Evolutionary conservation across 2,797 vertebrate genomes (phyloP), one percentile per base, ranked within the genome.

Genomic region (Phoxinus dragarum): DNA sequence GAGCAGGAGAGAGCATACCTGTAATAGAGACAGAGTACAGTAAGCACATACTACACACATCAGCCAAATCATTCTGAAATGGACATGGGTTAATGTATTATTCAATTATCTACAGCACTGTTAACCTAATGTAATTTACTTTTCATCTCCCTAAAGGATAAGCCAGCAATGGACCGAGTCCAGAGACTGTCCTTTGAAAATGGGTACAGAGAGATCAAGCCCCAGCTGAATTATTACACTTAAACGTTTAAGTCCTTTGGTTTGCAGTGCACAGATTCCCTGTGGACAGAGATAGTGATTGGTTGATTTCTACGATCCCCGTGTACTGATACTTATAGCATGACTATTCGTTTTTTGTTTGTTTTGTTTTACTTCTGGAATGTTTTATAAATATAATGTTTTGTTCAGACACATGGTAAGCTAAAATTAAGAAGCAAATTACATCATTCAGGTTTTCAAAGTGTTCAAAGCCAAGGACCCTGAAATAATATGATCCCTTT

Each of bases 1-100:
- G 23, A 79, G 86, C 17, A 40, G 84, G 49, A 86, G 84, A 90
- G 36, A 90, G 81, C 40, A 89, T 31, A 59, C 90, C 90, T 92
- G 81, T 14, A 80, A 64, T 23, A 80, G 9, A 81, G 3, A 36
- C 14, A 27, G 16, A 80, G 9, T 59, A 64, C 17, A 34, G 54
- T 61, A 42, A 82, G 44, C 38, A 73, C 11, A 36, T 36, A 71
- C 9, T 61, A 23, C 23, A 44, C 27, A 52, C 11, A 52, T 31
- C 1, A 38, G 27, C 4, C 52, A n/a, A 79, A 36, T 61, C 52
- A 61, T 49, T 64, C 34, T 12, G 11, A 81, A 82, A 19, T 56
- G 52, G 1, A 56, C 16, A 56, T 44, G 34, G 36, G 27, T 71
- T 72, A 82, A 82, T 19, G 2, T 6, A 54, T 52, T 49, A 75